A percentile compares a stretch with the other conserved stretches of the same genome.
Conservation (phyloP, 2,113 vertebrate species). For the Rhynchomys soricoides region DNA sequence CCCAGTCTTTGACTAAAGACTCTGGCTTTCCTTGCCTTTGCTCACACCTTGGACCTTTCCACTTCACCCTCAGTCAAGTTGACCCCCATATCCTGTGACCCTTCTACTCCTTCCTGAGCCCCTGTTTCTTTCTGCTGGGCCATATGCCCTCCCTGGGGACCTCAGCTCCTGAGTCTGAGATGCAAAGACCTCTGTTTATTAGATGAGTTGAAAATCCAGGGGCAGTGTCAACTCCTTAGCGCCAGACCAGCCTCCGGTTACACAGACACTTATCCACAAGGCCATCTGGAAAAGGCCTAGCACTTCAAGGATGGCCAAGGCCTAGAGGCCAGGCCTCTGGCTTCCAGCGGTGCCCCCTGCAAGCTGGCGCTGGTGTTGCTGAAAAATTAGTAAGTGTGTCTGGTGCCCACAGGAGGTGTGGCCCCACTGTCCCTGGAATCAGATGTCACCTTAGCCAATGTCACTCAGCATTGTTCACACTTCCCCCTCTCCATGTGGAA, state of each 20-base stretch:
- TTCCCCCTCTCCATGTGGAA: too few relatives aligned
- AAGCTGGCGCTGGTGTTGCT: constrained; percentile 85
- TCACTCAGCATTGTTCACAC: neutral
- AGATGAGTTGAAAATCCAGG: neutral
- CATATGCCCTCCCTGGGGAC: neutral
- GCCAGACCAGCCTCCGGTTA: rapidly evolving
- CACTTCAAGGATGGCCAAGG: constrained; percentile 86
- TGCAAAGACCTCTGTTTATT: neutral
- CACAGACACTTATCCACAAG: constrained; percentile 87
- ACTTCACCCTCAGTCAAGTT: neutral
- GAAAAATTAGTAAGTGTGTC: constrained; percentile 89
- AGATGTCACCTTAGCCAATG: neutral
- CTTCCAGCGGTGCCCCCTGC: constrained; percentile 80
- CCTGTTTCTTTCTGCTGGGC: too few relatives aligned
- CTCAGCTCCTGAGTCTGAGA: neutral
- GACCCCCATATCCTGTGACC: neutral
- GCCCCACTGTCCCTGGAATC: constrained; percentile 71
- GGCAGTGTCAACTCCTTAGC: neutral
- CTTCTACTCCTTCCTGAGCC: neutral
- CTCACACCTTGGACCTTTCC: neutral
- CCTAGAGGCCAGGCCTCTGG: constrained; percentile 89
- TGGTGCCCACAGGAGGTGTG: constrained; percentile 82
- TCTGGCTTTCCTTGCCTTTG: neutral
- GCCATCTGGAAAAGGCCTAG: constrained; percentile 88
- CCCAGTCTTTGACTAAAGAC: neutral